Evolutionary conservation across 2,113 vertebrate genomes (phyloP).

Genomic region (Andinoacara biseriatus): DNA sequence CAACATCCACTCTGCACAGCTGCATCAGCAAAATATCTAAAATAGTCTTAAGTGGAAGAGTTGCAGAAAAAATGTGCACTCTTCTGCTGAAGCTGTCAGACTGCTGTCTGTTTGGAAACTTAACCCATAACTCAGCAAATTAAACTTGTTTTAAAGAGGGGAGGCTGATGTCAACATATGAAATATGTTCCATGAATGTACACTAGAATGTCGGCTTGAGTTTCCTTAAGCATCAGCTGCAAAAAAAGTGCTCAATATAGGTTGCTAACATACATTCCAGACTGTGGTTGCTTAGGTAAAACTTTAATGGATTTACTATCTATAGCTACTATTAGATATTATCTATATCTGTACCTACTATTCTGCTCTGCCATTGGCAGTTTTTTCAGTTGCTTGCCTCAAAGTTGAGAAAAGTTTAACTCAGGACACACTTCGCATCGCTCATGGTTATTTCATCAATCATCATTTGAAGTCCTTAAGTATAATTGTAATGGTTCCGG

Average conservation of each 20-base stretch:
- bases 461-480: too few species aligned
- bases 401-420: too few species aligned
- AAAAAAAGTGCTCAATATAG: not conserved
- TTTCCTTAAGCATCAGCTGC: not conserved
- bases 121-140: constrained; percentile 1
- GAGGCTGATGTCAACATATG: not conserved
- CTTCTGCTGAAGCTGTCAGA: not conserved
- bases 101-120: not conserved
- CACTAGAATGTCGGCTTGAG: not conserved
- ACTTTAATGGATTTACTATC: not conserved
- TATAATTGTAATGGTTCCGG: too few species aligned
- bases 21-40: constrained; percentile 16
- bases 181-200: constrained; percentile 1
- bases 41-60: not conserved
- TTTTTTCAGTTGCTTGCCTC: too few species aligned
- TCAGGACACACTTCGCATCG: too few species aligned
- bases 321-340: too few species aligned
- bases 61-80: not conserved
- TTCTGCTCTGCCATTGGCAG: too few species aligned
- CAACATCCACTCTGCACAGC: not conserved
- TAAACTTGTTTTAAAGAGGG: not conserved
- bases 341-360: too few species aligned
- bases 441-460: too few species aligned
- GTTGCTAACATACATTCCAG: not conserved
- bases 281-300: not conserved